Conservation (phyloP, 1,140 invertebrate species). For the Scaptomyza montana region DNA sequence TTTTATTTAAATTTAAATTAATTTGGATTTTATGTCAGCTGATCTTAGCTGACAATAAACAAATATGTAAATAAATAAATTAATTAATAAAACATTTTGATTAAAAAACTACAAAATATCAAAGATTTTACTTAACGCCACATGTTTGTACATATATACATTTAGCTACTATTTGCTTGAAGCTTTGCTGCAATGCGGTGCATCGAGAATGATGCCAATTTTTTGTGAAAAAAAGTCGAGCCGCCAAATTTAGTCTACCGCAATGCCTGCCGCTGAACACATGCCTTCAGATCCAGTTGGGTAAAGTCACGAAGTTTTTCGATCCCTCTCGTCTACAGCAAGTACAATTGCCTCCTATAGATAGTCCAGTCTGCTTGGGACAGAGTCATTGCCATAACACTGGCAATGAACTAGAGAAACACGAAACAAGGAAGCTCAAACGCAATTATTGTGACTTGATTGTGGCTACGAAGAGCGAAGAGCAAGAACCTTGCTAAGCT, state of each 20-base stretch:
- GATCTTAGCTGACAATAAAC: too few species aligned
- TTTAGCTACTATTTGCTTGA: background rate
- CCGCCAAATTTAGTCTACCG: conserved; percentile 6
- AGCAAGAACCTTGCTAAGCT: conserved; percentile 20
- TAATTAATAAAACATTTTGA: too few species aligned
- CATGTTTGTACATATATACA: too few species aligned
- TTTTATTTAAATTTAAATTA: too few species aligned
- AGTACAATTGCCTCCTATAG: conserved; percentile 21
- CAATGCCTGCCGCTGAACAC: conserved; percentile 14
- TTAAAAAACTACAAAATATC: too few species aligned
- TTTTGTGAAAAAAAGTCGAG: conserved; percentile 3
- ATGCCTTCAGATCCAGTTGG: conserved; percentile 1
- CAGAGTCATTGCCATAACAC: conserved; percentile 75
- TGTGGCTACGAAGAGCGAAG: conserved; percentile 30
- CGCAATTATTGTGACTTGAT: conserved; percentile 51
- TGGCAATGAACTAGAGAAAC: conserved; percentile 72
- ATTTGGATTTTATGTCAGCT: too few species aligned
- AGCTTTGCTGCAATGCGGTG: background rate
- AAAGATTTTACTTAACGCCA: too few species aligned
- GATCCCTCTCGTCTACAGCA: conserved; percentile 16
- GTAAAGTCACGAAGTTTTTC: conserved; percentile 25
- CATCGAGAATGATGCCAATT: conserved; percentile 4
- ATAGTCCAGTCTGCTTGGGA: conserved; percentile 29
- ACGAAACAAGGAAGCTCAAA: conserved; percentile 77
- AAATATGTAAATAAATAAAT: too few species aligned